phyloP scores from a whole-genome alignment of 2,113 vertebrate genomes.

The Dryoscopus gambensis region DNA sequence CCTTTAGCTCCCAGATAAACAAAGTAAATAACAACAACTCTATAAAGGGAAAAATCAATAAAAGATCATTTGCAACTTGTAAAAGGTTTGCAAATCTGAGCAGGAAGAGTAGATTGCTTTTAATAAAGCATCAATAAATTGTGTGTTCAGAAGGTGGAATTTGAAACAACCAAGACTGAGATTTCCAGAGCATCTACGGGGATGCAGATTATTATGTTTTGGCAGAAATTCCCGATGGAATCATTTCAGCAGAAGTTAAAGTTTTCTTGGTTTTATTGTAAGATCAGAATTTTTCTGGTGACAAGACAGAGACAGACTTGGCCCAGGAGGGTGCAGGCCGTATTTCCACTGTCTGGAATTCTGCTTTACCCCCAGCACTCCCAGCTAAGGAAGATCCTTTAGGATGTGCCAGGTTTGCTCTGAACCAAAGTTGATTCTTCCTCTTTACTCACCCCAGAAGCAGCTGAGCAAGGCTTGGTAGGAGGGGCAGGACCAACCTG shows the following conservation, averaged over 20 bases:
- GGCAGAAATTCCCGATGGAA: background rate
- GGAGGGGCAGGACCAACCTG: background rate
- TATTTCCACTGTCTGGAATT: background rate
- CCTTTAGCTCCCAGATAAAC: background rate
- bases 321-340: background rate
- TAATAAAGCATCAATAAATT: background rate
- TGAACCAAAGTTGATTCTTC: background rate
- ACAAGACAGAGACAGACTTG: background rate
- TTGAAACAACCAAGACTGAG: background rate
- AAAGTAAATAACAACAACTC: background rate
- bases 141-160: background rate
- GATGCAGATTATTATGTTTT: background rate
- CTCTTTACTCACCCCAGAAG: background rate
- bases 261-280: background rate
- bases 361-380: background rate
- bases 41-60: background rate
- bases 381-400: background rate
- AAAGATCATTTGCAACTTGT: background rate
- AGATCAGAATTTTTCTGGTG: background rate
- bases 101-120: background rate
- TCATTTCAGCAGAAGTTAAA: background rate
- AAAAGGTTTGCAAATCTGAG: background rate
- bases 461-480: background rate
- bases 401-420: background rate
- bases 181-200: background rate